Conservation (phyloP, 30 jellyfish, hydroid and myxozoan genomes). For the Aurelia sp. region DNA sequence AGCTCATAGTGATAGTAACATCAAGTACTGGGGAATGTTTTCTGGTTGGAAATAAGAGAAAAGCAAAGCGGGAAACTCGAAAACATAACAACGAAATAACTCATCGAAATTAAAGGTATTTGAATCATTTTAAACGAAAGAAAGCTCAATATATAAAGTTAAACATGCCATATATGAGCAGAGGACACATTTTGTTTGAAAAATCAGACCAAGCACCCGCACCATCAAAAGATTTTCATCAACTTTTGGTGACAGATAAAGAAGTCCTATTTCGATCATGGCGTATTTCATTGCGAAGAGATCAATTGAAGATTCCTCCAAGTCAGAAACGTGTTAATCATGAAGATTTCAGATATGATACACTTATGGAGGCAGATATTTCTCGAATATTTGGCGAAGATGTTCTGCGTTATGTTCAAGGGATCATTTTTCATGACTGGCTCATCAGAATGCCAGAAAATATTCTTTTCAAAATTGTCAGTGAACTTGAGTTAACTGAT, state of each 20-base stretch:
- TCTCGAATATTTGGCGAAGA: slow-evolving; percentile 80
- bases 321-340: slow-evolving; percentile 71
- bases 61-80: slow-evolving; percentile 71
- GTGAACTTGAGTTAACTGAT: slow-evolving; percentile 72
- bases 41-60: neutral
- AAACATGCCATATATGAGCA: slow-evolving; percentile 82
- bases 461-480: slow-evolving; percentile 56
- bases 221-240: slow-evolving; percentile 93
- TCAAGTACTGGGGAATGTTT: too few relatives aligned
- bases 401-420: slow-evolving; percentile 73
- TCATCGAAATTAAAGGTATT: too few relatives aligned
- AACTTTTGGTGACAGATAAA: slow-evolving; percentile 80
- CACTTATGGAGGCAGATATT: slow-evolving; percentile 75
- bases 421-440: slow-evolving; percentile 80
- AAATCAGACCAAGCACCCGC: slow-evolving; percentile 95
- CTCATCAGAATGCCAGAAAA: slow-evolving; percentile 83
- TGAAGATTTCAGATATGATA: slow-evolving; percentile 86
- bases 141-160: neutral
- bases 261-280: slow-evolving; percentile 90
- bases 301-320: slow-evolving; percentile 85
- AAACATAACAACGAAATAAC: slow-evolving; percentile 44
- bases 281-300: slow-evolving; percentile 87
- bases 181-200: slow-evolving; percentile 74
- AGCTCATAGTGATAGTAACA: too few relatives aligned
- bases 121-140: neutral